These are phyloP conservation scores for Aldabrachelys gigantea DNA, from an alignment of 2,113 vertebrate genomes.

Conservation along the genomic window DNA sequence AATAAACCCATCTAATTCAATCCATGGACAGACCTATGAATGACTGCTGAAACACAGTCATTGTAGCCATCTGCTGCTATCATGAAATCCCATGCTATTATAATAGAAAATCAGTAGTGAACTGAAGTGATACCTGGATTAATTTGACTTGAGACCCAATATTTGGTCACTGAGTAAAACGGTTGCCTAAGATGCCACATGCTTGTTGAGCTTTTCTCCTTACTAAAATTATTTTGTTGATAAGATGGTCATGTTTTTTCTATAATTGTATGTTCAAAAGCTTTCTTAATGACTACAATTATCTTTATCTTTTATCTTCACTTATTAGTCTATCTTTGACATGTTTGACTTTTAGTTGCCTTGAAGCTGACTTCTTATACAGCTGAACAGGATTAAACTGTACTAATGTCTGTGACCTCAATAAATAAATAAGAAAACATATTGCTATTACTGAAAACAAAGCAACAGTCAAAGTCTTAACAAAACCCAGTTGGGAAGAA, in stretches of 20 bases:
- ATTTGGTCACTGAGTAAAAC: background rate
- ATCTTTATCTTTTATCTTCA: background rate
- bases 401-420: background rate
- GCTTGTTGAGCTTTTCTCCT: background rate
- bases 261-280: background rate
- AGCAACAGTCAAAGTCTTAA: background rate
- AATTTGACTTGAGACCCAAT: background rate
- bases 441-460: background rate
- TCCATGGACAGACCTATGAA: background rate
- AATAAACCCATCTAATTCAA: constrained; percentile 10
- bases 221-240: background rate
- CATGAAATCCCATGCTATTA: background rate
- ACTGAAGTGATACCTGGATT: background rate
- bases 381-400: background rate
- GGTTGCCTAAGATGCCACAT: background rate
- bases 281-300: background rate
- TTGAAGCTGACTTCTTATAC: background rate
- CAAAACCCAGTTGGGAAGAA: background rate
- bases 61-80: background rate
- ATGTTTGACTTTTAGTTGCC: background rate
- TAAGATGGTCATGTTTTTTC: background rate
- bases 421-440: background rate
- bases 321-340: background rate
- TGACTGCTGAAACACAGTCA: background rate
- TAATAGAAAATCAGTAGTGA: background rate